These are phyloP conservation scores for Epinotia demarniana DNA, from an alignment of 2,888 invertebrate species.

Conservation along the genomic window DNA sequence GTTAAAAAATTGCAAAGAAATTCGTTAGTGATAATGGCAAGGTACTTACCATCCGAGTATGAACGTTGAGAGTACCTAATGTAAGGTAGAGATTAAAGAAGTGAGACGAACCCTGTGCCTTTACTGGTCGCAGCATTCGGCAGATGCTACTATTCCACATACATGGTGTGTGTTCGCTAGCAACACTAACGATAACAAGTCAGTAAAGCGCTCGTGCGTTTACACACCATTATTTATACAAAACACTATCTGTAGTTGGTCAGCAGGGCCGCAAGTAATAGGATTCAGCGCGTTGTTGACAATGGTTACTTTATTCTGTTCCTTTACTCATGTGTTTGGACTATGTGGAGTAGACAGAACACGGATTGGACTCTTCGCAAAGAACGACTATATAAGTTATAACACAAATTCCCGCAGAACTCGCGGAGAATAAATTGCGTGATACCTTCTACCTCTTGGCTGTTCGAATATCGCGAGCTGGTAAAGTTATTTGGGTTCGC, in stretches of 20 bases:
- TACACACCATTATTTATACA: no score
- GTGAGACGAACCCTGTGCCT: constrained; percentile 25
- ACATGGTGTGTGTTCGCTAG: background rate
- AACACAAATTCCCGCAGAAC: background rate
- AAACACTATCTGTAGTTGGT: no score
- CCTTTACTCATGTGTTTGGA: no score
- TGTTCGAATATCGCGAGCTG: constrained; percentile 15
- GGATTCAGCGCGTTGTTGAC: no score
- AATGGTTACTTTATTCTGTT: no score
- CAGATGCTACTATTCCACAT: constrained; percentile 1
- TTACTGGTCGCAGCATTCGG: constrained; percentile 5
- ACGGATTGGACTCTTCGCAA: no score
- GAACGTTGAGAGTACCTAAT: constrained; percentile 11
- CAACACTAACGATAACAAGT: no score
- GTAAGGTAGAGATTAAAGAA: constrained; percentile 24
- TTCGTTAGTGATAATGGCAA: constrained; percentile 54
- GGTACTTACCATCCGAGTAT: constrained; percentile 34
- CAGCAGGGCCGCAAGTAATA: no score
- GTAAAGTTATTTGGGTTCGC: constrained; percentile 21
- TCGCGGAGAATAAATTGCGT: background rate
- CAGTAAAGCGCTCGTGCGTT: no score
- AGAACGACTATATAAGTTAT: background rate
- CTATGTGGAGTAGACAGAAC: no score
- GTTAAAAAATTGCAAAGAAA: constrained; percentile 56
- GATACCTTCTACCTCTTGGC: background rate